Evolutionary conservation across 2,113 vertebrate species (phyloP), one percentile per base, ranked within the genome.

Genomic region (Acrocephalus arundinaceus): DNA sequence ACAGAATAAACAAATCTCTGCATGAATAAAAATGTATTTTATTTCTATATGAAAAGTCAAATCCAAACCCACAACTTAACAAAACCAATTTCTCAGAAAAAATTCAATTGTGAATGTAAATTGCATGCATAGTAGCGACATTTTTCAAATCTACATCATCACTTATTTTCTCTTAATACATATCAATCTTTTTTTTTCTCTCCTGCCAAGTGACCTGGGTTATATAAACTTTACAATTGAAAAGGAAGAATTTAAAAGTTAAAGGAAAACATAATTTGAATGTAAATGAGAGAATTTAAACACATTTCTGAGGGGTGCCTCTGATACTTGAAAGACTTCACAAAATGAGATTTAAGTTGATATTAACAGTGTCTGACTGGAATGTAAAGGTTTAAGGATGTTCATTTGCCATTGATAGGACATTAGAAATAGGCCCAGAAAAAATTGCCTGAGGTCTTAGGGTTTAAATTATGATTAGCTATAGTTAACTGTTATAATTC

Each of bases 271-370:
- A 54, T 49, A 83, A 89, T 84, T 84, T 93, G 37, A 92, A 90
- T 94, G 43, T 76, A 96, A 95, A 96, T 92, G 30, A 87, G 41
- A 37, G 23, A 51, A 78, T 96, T 96, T 89, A 87, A 96, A 79
- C 71, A 75, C 27, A 62, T 48, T 89, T 88, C 62, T 85, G 27
- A 72, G 17, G n/a, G 33, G 84, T 74, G 35, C 3, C 71, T 83
- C 43, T 81, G 25, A 39, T 55, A 94, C 58, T 54, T 96, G 58
- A 95, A 96, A 79, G 62, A 55, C 7, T 77, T 61, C 43, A 46
- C 27, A 76, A 76, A 93, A 96, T 79, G 23, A 86, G 17, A 13
- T 91, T 90, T 79, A 81, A 68, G 9, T 81, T 93, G 39, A 59
- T 86, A 66, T 8, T 49, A 93, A 87, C 33, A 84, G 30, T 10